These are phyloP conservation scores for Leptinotarsa rubiginosa DNA, from an alignment of 2,888 invertebrate genomes.

Conservation along the genomic window DNA sequence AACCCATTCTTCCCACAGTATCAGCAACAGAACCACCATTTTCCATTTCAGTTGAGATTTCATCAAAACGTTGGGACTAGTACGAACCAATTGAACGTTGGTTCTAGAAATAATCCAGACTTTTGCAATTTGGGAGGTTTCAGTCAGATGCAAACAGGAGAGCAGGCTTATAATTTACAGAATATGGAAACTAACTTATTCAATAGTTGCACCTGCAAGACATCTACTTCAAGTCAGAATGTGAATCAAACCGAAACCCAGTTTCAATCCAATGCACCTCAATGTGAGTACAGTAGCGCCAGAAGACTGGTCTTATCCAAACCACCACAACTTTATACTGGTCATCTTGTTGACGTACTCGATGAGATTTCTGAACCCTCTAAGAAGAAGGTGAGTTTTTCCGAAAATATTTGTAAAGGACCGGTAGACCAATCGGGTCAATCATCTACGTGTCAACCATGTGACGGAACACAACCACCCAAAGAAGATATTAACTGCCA, in stretches of 20 bases:
- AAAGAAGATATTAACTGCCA: not conserved
- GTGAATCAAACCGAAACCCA: not conserved
- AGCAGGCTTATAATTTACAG: not conserved
- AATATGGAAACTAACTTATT: not conserved
- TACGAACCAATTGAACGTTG: conserved; percentile 38
- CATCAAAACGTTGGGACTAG: conserved; percentile 53
- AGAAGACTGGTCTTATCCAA: conserved; percentile 20
- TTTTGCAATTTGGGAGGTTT: conserved; percentile 40
- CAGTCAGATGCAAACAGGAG: conserved; percentile 10
- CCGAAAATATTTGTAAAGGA: not conserved
- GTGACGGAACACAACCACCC: not conserved
- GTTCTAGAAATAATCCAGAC: conserved; percentile 40
- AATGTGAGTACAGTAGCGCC: not conserved
- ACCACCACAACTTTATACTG: not conserved
- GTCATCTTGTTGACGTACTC: conserved; percentile 23
- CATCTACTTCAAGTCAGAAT: not conserved
- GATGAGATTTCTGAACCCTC: conserved; percentile 7
- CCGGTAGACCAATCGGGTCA: not conserved
- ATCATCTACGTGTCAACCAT: too few species aligned
- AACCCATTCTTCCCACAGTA: conserved; percentile 53
- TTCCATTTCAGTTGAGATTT: conserved; percentile 52
- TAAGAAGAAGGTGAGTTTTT: conserved; percentile 14
- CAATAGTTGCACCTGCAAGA: conserved; percentile 1
- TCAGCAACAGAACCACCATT: conserved; percentile 37
- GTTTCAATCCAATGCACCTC: not conserved